Conservation (phyloP, 2,113 vertebrate genomes). For the Pomatostomus ruficeps region DNA sequence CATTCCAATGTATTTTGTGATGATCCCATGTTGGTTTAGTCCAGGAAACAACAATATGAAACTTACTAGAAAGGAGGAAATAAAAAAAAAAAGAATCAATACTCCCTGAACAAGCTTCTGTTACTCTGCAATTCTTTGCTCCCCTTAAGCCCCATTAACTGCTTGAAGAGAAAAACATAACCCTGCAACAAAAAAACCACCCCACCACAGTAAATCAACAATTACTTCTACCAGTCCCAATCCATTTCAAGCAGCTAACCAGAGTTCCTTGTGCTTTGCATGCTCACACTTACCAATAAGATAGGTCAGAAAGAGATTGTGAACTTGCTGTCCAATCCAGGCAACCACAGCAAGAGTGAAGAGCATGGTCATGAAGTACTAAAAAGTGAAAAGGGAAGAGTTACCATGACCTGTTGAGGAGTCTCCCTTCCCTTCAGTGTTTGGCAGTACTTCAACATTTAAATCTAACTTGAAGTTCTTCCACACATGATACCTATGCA, state of each 20-base stretch:
- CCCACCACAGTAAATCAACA: background rate
- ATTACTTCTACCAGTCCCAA: background rate
- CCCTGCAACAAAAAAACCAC: background rate
- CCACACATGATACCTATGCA: accelerated
- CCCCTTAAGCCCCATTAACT: background rate
- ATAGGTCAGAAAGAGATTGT: constrained; percentile 96
- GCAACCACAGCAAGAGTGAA: constrained; percentile 83
- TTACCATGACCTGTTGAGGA: background rate
- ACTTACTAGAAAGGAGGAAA: constrained; percentile 76
- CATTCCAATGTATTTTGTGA: constrained; percentile 91
- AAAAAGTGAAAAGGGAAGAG: background rate
- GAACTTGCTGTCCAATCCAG: constrained; percentile 97
- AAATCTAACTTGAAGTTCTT: background rate
- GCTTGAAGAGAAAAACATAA: background rate
- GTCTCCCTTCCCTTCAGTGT: background rate
- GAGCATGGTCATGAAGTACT: constrained; percentile 96
- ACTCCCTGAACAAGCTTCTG: background rate
- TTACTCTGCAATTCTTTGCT: background rate
- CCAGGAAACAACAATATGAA: constrained; percentile 90
- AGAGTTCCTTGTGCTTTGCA: background rate
- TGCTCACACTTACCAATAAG: constrained; percentile 84
- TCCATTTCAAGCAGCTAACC: background rate
- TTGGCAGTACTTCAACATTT: background rate
- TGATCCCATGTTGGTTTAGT: constrained; percentile 91
- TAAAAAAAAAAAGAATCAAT: background rate